Percentiles rank a stretch among this genome's conserved stretches.
These are phyloP conservation scores for Schizopygopsis malacanthus DNA, from an alignment of 2,797 vertebrate species.

Conservation along the genomic window DNA sequence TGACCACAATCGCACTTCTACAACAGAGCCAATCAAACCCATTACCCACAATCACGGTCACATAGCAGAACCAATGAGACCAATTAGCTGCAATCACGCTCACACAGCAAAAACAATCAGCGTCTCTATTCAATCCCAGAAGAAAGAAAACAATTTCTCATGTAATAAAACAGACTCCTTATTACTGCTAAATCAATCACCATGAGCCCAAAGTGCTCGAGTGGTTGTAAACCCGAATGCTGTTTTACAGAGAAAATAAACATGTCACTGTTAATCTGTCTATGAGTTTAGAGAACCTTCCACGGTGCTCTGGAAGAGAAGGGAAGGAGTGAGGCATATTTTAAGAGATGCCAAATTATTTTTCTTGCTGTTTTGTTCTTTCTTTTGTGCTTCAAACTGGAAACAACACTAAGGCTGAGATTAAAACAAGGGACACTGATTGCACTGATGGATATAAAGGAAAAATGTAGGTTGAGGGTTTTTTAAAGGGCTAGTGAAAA, in stretches of 20 bases:
- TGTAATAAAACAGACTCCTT: constrained; percentile 59
- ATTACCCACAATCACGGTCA: constrained; percentile 27
- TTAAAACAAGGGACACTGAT: not conserved
- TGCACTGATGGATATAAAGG: not conserved
- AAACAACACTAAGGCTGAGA: constrained; percentile 1
- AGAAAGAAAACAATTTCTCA: constrained; percentile 21
- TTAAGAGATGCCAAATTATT: constrained; percentile 59
- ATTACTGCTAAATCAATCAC: constrained; percentile 68
- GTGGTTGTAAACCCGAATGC: constrained; percentile 67
- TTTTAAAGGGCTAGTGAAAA: not conserved
- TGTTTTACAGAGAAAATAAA: constrained; percentile 77
- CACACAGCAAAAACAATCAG: constrained; percentile 37
- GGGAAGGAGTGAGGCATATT: constrained; percentile 45
- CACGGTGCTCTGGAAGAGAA: constrained; percentile 57
- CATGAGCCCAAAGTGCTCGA: constrained; percentile 64
- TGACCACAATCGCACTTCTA: not conserved
- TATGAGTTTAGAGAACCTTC: constrained; percentile 69
- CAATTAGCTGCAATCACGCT: constrained; percentile 40
- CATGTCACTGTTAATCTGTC: constrained; percentile 78
- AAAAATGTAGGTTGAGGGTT: not conserved
- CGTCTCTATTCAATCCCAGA: not conserved
- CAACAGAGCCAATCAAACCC: constrained; percentile 24
- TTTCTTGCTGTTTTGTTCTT: constrained; percentile 1
- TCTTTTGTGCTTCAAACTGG: constrained; percentile 13
- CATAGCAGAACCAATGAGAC: constrained; percentile 26